Evolutionary conservation across 2,113 vertebrate species (phyloP), one percentile per base, ranked within the genome.

Genomic region (Daphoenositta chrysoptera): DNA sequence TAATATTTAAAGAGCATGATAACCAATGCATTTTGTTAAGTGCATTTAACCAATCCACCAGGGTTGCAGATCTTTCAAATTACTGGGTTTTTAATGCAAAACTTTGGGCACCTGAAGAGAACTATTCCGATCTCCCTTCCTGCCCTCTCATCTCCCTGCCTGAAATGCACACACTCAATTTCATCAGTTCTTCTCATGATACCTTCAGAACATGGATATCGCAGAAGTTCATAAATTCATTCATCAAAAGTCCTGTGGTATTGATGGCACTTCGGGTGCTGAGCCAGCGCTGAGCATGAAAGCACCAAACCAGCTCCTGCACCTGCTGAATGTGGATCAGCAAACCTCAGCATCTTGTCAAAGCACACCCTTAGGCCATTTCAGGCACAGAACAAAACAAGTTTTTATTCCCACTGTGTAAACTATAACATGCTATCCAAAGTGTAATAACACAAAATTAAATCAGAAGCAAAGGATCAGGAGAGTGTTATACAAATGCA

Each of bases 91-190:
- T 87, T 31, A 83, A 75, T 63, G 40, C 44, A 87, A 81, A 94
- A 80, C 68, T 88, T 51, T 83, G 60, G 73, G 50, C 72, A 93
- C 58, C 71, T 77, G 65, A 84, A 78, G 50, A 92, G 64, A 94
- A 30, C 33, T 70, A 66, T 61, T 97, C 53, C 45, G 3, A 42
- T 28, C 68, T 87, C 71, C 51, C 27, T 77, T 78, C 60, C 93
- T 22, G 63, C 48, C 37, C 65, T 76, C 76, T 42, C 42, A 58
- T 42, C 19, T 71, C 31, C 18, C 20, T 31, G 30, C 27, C 44
- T 64, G 45, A 88, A 92, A 77, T 1, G 4, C 18, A 44, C 27
- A 18, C 0, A 2, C 4, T 44, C n/a, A 5, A 6, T 63, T 90
- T 76, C 71, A 90, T 45, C 60, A 76, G 27, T 69, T 88, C 61